Conservation (phyloP, 2,113 vertebrate species). For the Gorilla gorilla region DNA sequence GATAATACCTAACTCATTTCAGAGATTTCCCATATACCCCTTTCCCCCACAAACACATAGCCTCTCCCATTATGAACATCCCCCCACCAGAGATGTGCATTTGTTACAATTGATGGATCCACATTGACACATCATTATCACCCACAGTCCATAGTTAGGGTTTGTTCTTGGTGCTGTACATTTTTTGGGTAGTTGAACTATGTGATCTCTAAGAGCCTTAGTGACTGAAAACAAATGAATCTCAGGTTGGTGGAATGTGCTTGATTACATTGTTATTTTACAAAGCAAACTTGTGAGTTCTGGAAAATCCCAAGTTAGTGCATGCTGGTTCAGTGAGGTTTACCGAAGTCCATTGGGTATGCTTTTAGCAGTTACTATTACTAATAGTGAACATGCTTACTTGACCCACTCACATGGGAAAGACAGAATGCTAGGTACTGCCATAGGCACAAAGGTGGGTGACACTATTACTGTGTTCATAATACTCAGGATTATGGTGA, state of each 20-base stretch:
- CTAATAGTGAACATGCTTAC: background rate
- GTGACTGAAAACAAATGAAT: background rate
- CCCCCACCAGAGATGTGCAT: background rate
- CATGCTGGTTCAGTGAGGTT: background rate
- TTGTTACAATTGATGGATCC: background rate
- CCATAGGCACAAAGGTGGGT: background rate
- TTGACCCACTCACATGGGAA: background rate
- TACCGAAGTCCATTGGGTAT: background rate
- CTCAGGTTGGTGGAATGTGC: background rate
- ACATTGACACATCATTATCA: background rate
- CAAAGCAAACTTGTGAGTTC: background rate
- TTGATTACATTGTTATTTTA: background rate
- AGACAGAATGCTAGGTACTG: background rate
- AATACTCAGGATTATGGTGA: background rate
- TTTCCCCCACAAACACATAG: fast-evolving
- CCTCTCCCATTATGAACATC: background rate
- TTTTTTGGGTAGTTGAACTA: background rate
- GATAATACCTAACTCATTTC: background rate
- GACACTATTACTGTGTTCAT: background rate
- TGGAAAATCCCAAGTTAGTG: background rate
- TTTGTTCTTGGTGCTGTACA: background rate
- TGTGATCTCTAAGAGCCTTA: background rate
- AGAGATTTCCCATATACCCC: background rate
- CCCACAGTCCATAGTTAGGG: background rate
- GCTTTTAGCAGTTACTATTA: background rate